A percentile compares a stretch with the other conserved stretches of the same genome.
phyloP scores from a whole-genome alignment of 1,140 invertebrate genomes.

The Brachionus rubens region DNA sequence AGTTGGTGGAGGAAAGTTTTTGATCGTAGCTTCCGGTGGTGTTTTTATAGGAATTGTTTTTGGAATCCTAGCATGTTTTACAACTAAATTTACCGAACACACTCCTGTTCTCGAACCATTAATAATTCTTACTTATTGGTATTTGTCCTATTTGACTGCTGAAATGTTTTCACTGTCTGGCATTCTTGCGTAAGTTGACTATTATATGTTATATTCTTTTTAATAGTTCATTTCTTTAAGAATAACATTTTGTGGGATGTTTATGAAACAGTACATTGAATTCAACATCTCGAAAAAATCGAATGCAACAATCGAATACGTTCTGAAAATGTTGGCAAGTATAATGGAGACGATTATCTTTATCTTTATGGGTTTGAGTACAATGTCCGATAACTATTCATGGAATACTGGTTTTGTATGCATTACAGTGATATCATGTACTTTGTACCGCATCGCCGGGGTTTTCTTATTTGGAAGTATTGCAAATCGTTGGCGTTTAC shows the following conservation, averaged over 20 bases:
- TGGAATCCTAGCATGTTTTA: constrained; percentile 89
- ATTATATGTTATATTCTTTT: no score
- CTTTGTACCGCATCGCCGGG: constrained; percentile 79
- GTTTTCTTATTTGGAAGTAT: constrained; percentile 79
- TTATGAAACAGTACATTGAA: constrained; percentile 98
- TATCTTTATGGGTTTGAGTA: constrained; percentile 95
- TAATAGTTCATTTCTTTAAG: no score
- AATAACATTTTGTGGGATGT: constrained; percentile 93
- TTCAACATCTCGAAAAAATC: constrained; percentile 96
- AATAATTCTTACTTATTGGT: constrained; percentile 96
- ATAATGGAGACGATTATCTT: constrained; percentile 93
- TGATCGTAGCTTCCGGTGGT: constrained; percentile 87
- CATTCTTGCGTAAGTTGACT: constrained; percentile 66
- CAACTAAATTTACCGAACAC: constrained; percentile 89
- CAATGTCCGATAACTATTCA: constrained; percentile 83
- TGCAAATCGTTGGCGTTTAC: constrained; percentile 86
- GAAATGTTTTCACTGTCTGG: constrained; percentile 98
- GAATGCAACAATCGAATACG: constrained; percentile 93
- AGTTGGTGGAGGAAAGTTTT: constrained; percentile 80
- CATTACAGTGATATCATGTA: constrained; percentile 88
- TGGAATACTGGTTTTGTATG: constrained; percentile 94
- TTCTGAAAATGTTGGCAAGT: constrained; percentile 85
- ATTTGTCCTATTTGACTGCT: constrained; percentile 89
- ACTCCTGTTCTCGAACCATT: constrained; percentile 96
- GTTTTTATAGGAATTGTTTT: constrained; percentile 88